phyloP scores from a whole-genome alignment of 2,113 vertebrate genomes.

The Morone chrysops region DNA sequence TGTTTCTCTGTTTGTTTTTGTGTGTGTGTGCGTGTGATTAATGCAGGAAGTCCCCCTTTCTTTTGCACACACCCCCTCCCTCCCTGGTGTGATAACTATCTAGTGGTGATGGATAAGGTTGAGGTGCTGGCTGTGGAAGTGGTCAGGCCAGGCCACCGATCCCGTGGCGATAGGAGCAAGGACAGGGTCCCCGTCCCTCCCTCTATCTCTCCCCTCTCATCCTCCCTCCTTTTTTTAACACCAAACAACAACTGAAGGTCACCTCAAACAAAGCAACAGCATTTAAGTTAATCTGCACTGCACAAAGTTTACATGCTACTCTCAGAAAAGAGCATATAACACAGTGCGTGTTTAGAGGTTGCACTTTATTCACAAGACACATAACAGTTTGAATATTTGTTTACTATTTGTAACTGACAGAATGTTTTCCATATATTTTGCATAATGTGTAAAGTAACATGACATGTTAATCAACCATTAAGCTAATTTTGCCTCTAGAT shows the following conservation, averaged over 20 bases:
- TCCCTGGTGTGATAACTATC: constrained; percentile 84
- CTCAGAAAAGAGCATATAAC: not conserved
- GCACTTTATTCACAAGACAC: not conserved
- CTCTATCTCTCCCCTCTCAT: constrained; percentile 56
- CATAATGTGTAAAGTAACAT: not conserved
- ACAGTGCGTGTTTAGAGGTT: not conserved
- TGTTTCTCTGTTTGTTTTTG: constrained; percentile 37
- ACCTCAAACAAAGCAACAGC: constrained; percentile 70
- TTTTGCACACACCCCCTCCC: constrained; percentile 34
- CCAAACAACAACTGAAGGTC: constrained; percentile 80
- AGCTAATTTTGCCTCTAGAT: not conserved
- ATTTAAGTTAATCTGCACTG: constrained; percentile 61
- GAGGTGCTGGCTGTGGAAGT: constrained; percentile 83
- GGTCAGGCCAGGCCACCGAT: constrained; percentile 85
- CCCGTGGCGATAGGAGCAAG: constrained; percentile 85
- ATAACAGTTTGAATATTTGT: not conserved
- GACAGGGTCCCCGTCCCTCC: constrained; percentile 76
- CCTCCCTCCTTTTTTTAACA: constrained; percentile 61
- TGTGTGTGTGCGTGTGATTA: constrained; percentile 47
- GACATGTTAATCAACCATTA: not conserved
- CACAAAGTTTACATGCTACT: constrained; percentile 42
- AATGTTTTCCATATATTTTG: not conserved
- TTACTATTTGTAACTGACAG: not conserved
- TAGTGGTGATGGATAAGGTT: constrained; percentile 86
- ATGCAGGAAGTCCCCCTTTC: constrained; percentile 52